Evolutionary conservation across 2,888 invertebrate genomes (phyloP).

Genomic region (Enoplolaimus lenunculus): DNA sequence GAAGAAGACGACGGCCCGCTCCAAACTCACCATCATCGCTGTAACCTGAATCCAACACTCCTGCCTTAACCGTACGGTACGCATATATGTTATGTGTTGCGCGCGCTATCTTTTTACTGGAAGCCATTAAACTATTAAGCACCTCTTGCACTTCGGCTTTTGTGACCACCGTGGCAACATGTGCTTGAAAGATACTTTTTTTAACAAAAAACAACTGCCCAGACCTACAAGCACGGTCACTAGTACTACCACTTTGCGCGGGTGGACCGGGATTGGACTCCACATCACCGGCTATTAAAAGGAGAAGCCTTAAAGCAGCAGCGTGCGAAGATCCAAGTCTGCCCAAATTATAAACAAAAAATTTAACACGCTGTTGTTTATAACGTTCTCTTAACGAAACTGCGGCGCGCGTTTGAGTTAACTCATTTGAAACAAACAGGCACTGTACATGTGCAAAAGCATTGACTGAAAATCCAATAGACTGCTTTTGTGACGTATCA

Average conservation of each 20-base stretch:
- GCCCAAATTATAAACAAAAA: neutral
- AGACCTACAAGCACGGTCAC: neutral
- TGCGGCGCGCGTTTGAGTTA: neutral
- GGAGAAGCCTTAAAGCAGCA: neutral
- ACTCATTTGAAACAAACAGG: neutral
- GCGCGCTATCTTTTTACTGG: conserved; percentile 57
- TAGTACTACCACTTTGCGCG: neutral
- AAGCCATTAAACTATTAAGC: conserved; percentile 48
- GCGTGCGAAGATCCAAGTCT: neutral
- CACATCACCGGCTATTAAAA: neutral
- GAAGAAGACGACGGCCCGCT: conserved; percentile 62
- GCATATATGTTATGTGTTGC: conserved; percentile 74
- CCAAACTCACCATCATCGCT: conserved; percentile 71
- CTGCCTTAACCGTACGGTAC: conserved; percentile 43
- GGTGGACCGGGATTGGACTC: neutral
- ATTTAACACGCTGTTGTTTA: neutral
- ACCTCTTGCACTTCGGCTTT: conserved; percentile 53
- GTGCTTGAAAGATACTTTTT: conserved; percentile 68
- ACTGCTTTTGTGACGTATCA: neutral
- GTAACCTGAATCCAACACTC: conserved; percentile 52
- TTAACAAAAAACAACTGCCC: neutral
- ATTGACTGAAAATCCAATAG: neutral
- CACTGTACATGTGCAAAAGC: neutral
- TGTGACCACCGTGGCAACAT: conserved; percentile 53
- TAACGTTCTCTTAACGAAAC: neutral